Conservation (phyloP, 2,888 invertebrate species). For the Bimastos eiseni region DNA sequence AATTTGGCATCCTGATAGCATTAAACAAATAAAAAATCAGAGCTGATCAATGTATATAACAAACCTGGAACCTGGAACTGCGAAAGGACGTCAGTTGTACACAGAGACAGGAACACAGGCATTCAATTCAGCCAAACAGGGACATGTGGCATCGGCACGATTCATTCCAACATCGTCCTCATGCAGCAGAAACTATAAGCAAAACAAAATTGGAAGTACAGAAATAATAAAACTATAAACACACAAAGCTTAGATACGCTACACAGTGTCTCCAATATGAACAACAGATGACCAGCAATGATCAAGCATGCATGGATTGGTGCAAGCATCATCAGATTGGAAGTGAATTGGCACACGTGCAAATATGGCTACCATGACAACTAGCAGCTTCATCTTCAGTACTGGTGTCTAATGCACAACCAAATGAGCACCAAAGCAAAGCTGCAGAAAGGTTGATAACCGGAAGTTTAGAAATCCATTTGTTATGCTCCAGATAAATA, state of each 20-base stretch:
- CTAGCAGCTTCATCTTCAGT: too few relatives aligned
- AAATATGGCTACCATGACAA: background rate
- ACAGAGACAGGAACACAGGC: slow-evolving; percentile 83
- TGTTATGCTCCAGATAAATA: too few relatives aligned
- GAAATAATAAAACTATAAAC: background rate
- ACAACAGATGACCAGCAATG: too few relatives aligned
- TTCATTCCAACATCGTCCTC: slow-evolving; percentile 85
- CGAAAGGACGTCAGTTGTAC: slow-evolving; percentile 76
- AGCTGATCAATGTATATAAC: slow-evolving; percentile 54
- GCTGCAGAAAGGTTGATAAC: too few relatives aligned
- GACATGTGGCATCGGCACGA: slow-evolving; percentile 79
- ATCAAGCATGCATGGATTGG: too few relatives aligned
- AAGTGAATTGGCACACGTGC: background rate
- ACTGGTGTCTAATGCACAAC: too few relatives aligned
- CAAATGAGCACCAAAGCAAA: too few relatives aligned
- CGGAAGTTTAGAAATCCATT: too few relatives aligned
- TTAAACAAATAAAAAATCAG: too few relatives aligned
- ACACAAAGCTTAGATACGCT: too few relatives aligned
- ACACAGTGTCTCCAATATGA: too few relatives aligned
- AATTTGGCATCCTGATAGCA: background rate
- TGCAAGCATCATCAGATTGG: too few relatives aligned
- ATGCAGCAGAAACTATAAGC: slow-evolving; percentile 77
- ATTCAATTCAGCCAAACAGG: slow-evolving; percentile 83
- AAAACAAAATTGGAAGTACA: background rate
- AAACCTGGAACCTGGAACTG: slow-evolving; percentile 75